A percentile compares a stretch with the other conserved stretches of the same genome.
Evolutionary conservation across 2,888 invertebrate genomes (phyloP).

Genomic region (Torymus auratus): DNA sequence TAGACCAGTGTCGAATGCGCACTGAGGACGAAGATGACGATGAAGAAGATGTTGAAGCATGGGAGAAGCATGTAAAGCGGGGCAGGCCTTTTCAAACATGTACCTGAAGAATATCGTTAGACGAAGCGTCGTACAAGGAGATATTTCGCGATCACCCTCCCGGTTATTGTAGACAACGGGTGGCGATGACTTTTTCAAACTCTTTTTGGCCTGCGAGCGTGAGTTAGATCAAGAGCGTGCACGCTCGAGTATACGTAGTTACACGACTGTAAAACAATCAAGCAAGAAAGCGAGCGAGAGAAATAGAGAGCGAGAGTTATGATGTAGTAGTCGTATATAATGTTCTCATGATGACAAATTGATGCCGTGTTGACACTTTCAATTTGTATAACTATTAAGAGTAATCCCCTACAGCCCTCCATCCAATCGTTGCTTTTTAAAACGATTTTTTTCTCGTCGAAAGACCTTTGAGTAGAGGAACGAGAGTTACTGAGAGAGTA

Average conservation of each 20-base stretch:
- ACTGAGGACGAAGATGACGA: no score
- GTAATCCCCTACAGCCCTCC: background rate
- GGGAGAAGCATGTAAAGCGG: background rate
- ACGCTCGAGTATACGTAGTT: constrained; percentile 28
- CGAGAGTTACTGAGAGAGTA: constrained; percentile 26
- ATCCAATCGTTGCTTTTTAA: constrained; percentile 38
- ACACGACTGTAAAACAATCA: constrained; percentile 43
- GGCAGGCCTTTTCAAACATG: constrained; percentile 56
- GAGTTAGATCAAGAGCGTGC: constrained; percentile 5
- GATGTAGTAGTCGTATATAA: constrained; percentile 11
- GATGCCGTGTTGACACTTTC: constrained; percentile 25
- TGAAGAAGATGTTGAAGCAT: constrained; percentile 20
- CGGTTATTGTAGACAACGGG: background rate
- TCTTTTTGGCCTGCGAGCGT: constrained; percentile 37
- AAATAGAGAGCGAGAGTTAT: background rate
- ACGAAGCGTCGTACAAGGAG: constrained; percentile 2
- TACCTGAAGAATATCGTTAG: constrained; percentile 52
- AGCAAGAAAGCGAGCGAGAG: background rate
- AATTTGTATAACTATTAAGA: constrained; percentile 32
- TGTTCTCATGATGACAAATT: constrained; percentile 29
- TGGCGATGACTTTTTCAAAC: constrained; percentile 26
- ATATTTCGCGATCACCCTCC: constrained; percentile 20
- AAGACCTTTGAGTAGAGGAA: constrained; percentile 24
- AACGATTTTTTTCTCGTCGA: constrained; percentile 28
- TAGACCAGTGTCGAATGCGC: no score